A percentile compares a stretch with the other conserved stretches of the same genome.
Evolutionary conservation across 1,140 invertebrate species (phyloP).

Genomic region (Drosophila navojoa): DNA sequence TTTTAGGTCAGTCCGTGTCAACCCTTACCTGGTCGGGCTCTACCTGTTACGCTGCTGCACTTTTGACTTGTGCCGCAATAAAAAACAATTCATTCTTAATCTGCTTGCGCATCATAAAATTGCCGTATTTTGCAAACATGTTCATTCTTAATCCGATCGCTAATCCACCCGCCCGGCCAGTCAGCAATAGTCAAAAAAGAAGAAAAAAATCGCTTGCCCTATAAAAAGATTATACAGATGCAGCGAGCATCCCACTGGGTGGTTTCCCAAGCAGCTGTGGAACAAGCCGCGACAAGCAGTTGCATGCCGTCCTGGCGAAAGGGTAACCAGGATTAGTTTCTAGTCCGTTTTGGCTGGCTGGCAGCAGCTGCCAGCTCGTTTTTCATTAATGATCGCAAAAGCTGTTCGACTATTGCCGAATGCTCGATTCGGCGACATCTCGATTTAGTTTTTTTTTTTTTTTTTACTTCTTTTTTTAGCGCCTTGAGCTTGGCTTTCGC

Average conservation of each 20-base stretch:
- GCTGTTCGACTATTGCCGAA: not conserved
- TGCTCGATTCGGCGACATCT: slow-evolving; percentile 1
- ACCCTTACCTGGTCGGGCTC: not conserved
- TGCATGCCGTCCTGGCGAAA: slow-evolving; percentile 26
- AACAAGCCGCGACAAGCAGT: slow-evolving; percentile 11
- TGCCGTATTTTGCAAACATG: slow-evolving; percentile 73
- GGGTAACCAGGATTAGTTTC: slow-evolving; percentile 15
- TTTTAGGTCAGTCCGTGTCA: not conserved
- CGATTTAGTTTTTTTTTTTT: not conserved
- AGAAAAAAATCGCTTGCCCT: slow-evolving; percentile 27
- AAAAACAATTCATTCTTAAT: slow-evolving; percentile 82
- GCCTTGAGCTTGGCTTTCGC: slow-evolving; percentile 9
- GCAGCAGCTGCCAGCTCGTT: not conserved
- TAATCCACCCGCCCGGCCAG: slow-evolving; percentile 54
- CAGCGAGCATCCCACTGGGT: slow-evolving; percentile 53
- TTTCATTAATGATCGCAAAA: slow-evolving; percentile 51
- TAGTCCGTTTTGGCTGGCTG: slow-evolving; percentile 9
- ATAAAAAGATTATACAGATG: slow-evolving; percentile 69
- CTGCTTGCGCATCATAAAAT: slow-evolving; percentile 57
- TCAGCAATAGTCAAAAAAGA: slow-evolving; percentile 22
- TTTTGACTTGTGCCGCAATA: slow-evolving; percentile 67
- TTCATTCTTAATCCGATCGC: slow-evolving; percentile 78
- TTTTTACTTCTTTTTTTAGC: no score
- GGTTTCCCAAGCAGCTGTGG: slow-evolving; percentile 74
- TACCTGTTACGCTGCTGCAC: slow-evolving; percentile 38